Base-by-base conservation (phyloP, 2,888 invertebrate species). In the Odontomyia ornata region DNA sequence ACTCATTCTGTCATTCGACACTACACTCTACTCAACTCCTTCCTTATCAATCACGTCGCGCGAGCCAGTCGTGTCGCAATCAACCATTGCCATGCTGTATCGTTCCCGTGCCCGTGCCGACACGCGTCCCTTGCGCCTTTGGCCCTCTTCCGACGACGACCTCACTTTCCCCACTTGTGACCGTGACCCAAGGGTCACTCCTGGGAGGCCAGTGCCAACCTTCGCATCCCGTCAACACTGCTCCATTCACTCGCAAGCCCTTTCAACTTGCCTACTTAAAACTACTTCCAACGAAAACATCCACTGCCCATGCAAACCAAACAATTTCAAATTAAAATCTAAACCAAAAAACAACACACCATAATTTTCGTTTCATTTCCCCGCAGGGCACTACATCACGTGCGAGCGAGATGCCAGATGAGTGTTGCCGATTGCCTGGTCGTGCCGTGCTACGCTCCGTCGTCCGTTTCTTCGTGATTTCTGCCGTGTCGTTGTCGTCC, bases 331-430 rank as follows among this genome's bases (percentile, higher is more conserved):
- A 15, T 47, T 47, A 47, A 43, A 25, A 25, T 23, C 25, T 43
- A 47, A 75, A 57, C 30, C 52, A 52, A 47, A 57, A 69, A 77
- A 79, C n/a, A n/a, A n/a, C 79, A 77, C 77, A 77, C 77, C 79
- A 77, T 77, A 76, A 75, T 79, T 77, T 76, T 43, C 76, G 18
- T 77, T 60, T 73, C 73, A 73, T 57, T 71, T 77, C 75, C 71
- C 73, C 76, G 62, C 67, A 64, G 73, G 78, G 76, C 71, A 67
- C 36, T 2, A 13, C 57, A 60, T 75, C 36, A 25, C 43, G 47
- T 62, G 57, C 18, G 72, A 75, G 65, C 36, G 62, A 76, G 57
- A 78, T 57, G 57, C 67, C 23, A 76, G 25, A 43, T 62, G 2
- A 5, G 9, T 78, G 43, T 25, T 60, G 62, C 67, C 72, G 21